Evolutionary conservation across 1,140 invertebrate genomes (phyloP), one percentile per base, ranked within the genome.

Genomic region (Ephestia elutella): DNA sequence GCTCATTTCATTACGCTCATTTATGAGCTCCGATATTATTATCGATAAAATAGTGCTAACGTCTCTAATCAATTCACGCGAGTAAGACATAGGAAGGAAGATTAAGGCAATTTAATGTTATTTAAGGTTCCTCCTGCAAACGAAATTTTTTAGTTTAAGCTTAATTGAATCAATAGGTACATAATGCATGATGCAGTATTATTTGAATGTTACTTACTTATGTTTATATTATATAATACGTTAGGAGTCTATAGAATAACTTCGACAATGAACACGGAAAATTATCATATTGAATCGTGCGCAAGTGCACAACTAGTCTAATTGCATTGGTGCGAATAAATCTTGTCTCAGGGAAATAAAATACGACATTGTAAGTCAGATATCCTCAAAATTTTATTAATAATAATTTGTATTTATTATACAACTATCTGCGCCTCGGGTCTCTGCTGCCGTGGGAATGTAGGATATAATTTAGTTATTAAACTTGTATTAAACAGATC

Each of bases 1-100:
- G 58, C 54, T 60, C 58, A 55, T 60, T 60, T 60, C 58, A 60
- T 60, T 60, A 54, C 58, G 48, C 32, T 60, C 51, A 54, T 60
- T 60, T 60, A 60, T 55, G 58, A 25, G 3, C 15, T 11, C 20
- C 17, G 58, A 60, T 60, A 60, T 25, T 25, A 25, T 25, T 53
- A 53, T 53, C 50, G 20, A 53, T 20, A 25, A 53, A 25, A 21
- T 53, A 53, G 50, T 25, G 20, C 21, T 13, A 25, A 25, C 13
- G 38, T 44, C 15, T 15, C 38, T 15, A 44, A 44, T 44, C 38
- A 44, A 17, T 44, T 44, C 38, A 17, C 3, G 38, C 2, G 15
- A 15, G 13, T 44, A 13, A 44, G 38, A 44, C 38, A 44, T 44
- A 15, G 38, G 38, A 44, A 15, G 32, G 38, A 44, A 17, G 15